Evolutionary conservation across 2,888 invertebrate genomes (phyloP), one percentile per base, ranked within the genome.

Genomic region (Parascotia fuliginaria): DNA sequence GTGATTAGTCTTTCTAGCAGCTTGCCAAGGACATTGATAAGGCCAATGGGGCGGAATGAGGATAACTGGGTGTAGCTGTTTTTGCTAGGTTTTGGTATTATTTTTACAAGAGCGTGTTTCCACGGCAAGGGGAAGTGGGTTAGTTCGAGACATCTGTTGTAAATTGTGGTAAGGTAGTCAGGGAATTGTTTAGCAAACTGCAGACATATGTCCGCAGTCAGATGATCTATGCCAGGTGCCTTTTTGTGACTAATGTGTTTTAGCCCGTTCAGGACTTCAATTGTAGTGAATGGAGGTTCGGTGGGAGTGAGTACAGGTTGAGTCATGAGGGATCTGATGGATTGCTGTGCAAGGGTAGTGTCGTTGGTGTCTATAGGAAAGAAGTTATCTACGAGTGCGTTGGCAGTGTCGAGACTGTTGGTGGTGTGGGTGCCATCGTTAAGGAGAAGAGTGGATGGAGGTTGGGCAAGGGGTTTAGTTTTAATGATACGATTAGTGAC

Each of bases 31-130:
- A 27, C 9, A 9, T 4, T 4, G 1, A 27, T 1, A 5, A 27
- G 27, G 9, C 27, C 27, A 9, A 27, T 27, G 12, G 31, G 31
- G 1, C 72, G 40, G 32, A 38, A 70, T 1, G 66, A 52, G 0
- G 43, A 29, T 0, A 53, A 9, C 1, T 43, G 9, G 1, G 44
- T 27, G 9, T 50, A 36, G 16, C 60, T 55, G 0, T 40, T 11
- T 37, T 66, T 69, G 1, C 32, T 41, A 0, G 64, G 56, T 46
- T 75, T 73, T 0, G 71, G 73, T 0, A 73, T 53, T 4, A 64
- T 57, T 36, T 65, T 69, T 0, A 64, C 51, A 1, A 29, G 19
- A 0, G 66, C 57, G 0, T 5, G 15, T 38, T 71, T 71, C 73
- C 73, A 73, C 0, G 1, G 0, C 7, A 40, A 7, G 27, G 27